Evolutionary conservation across 35 echinoderm and acorn worm genomes (phyloP).

Genomic region (Lytechinus variegatus): DNA sequence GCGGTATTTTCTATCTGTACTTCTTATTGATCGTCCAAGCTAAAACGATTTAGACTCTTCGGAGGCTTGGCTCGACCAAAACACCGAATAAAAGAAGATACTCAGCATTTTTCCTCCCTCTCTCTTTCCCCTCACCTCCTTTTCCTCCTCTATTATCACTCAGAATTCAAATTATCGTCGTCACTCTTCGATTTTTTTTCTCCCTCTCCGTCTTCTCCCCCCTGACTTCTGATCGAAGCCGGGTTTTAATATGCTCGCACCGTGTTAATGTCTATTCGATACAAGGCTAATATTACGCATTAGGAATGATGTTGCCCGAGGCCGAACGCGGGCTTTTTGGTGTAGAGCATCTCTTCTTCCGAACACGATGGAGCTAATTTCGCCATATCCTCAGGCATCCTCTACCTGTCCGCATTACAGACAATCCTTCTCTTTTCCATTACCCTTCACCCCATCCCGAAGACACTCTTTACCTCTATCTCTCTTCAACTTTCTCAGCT

Average conservation of each 20-base stretch:
- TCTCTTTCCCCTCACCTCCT: neutral
- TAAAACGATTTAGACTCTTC: constrained; percentile 49
- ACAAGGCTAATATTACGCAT: constrained; percentile 58
- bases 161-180: constrained; percentile 42
- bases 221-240: constrained; percentile 23
- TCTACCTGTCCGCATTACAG: constrained; percentile 43
- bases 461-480: neutral
- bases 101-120: neutral
- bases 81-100: neutral
- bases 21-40: constrained; percentile 45
- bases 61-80: neutral
- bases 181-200: constrained; percentile 44
- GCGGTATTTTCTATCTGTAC: constrained; percentile 49
- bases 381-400: constrained; percentile 32
- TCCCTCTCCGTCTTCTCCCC: neutral
- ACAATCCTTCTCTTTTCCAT: neutral
- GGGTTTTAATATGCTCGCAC: constrained; percentile 49
- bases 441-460: neutral
- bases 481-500: neutral
- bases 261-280: constrained; percentile 56
- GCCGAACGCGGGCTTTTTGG: constrained; percentile 2
- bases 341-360: constrained; percentile 4
- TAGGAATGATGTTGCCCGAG: constrained; percentile 34
- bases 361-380: constrained; percentile 43
- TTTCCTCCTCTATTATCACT: constrained; percentile 36